These are phyloP conservation scores for Cheilinus undulatus DNA, from an alignment of 2,113 vertebrate genomes.

Conservation along the genomic window DNA sequence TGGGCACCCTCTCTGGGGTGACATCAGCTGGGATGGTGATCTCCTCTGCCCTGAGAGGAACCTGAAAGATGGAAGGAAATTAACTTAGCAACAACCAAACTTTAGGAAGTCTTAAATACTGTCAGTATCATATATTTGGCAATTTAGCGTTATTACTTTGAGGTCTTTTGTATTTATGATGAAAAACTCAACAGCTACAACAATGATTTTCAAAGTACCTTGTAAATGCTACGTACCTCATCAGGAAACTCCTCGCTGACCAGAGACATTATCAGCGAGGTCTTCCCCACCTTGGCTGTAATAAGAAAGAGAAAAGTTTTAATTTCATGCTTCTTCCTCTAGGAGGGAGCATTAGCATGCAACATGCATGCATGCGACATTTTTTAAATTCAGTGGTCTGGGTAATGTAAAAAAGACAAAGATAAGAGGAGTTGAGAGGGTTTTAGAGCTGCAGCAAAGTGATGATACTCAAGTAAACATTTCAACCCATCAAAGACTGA, in stretches of 20 bases:
- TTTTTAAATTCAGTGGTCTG: not conserved
- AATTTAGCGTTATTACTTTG: too few relatives aligned
- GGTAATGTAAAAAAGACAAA: slow-evolving; percentile 5
- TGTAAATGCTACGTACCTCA: slow-evolving; percentile 85
- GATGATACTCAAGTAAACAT: not conserved
- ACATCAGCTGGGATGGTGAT: slow-evolving; percentile 99
- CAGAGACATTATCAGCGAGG: slow-evolving; percentile 98
- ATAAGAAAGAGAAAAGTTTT: slow-evolving; percentile 48
- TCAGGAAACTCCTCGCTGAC: slow-evolving; percentile 99
- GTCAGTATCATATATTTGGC: too few relatives aligned
- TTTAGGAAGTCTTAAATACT: too few relatives aligned
- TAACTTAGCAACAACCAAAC: too few relatives aligned
- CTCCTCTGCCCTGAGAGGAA: slow-evolving; percentile 96
- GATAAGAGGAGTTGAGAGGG: slow-evolving; percentile 22
- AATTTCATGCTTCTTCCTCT: not conserved
- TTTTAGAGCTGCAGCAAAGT: slow-evolving; percentile 10
- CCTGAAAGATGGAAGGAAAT: slow-evolving; percentile 76
- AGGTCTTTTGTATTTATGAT: too few relatives aligned
- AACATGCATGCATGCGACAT: not conserved
- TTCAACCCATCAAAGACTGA: not conserved
- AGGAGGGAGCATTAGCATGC: not conserved
- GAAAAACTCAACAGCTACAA: not conserved
- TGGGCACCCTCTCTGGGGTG: slow-evolving; percentile 97
- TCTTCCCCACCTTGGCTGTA: slow-evolving; percentile 98
- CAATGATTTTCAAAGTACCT: too few relatives aligned